phyloP scores from a whole-genome alignment of 2,888 invertebrate genomes.

The Lumbricus terrestris region DNA sequence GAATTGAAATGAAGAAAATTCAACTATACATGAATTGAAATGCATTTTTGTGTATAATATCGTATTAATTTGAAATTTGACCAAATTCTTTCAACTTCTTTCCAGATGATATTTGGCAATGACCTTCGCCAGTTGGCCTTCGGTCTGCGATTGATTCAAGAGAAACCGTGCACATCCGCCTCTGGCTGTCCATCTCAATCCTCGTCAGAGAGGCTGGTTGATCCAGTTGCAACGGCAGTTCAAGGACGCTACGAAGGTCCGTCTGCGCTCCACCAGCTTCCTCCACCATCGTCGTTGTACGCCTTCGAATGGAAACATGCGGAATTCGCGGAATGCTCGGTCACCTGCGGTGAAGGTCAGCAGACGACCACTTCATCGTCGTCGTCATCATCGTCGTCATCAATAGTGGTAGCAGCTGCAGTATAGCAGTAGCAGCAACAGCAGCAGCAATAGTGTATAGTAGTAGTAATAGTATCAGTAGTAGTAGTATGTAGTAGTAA shows the following conservation, averaged over 20 bases:
- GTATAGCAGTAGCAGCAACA: too few relatives aligned
- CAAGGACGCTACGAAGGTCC: background rate
- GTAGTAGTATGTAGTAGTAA: too few relatives aligned
- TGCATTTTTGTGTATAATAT: too few relatives aligned
- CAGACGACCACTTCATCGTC: background rate
- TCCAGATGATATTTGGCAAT: background rate
- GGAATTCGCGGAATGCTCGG: conserved; percentile 6
- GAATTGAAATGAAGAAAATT: too few relatives aligned
- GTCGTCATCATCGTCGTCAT: background rate
- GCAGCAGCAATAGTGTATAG: too few relatives aligned
- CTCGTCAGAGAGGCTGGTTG: background rate
- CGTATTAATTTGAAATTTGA: too few relatives aligned
- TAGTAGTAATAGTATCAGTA: too few relatives aligned
- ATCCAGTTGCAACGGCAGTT: background rate
- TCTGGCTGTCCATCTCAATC: background rate
- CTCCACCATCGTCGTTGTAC: background rate
- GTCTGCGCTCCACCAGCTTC: background rate
- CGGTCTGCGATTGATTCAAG: background rate
- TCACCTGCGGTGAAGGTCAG: conserved; percentile 11
- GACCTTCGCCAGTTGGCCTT: background rate
- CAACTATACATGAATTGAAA: too few relatives aligned
- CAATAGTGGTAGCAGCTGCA: too few relatives aligned
- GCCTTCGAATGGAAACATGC: background rate
- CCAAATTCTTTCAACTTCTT: background rate
- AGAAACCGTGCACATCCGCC: background rate